phyloP scores from a whole-genome alignment of 2,888 invertebrate species.

The Xestia xanthographa region DNA sequence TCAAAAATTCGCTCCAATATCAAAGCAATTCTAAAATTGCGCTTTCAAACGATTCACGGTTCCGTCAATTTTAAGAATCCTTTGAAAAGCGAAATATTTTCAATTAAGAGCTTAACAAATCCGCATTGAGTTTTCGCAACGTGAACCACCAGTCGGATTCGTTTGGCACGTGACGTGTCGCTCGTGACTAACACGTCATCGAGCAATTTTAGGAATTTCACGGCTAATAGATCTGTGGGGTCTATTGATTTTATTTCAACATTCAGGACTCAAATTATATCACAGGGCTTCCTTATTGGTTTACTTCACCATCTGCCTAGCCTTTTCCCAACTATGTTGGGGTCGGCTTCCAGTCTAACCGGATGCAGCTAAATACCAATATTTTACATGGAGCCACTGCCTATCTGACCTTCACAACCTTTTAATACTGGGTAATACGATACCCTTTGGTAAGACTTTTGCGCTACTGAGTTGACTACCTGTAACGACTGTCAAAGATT shows the following conservation, averaged over 20 bases:
- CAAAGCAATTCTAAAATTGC: constrained; percentile 38
- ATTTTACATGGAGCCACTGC: no score
- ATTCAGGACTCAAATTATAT: neutral
- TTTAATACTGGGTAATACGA: no score
- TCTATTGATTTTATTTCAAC: constrained; percentile 8
- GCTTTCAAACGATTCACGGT: constrained; percentile 8
- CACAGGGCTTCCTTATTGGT: neutral
- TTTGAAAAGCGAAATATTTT: constrained; percentile 55
- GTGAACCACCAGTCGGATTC: constrained; percentile 34
- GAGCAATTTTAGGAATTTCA: constrained; percentile 46
- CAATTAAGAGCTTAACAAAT: constrained; percentile 55
- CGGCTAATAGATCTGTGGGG: neutral
- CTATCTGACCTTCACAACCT: no score
- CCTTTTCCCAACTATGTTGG: no score
- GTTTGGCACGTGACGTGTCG: constrained; percentile 49
- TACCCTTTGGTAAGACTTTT: no score
- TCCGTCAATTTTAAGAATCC: constrained; percentile 24
- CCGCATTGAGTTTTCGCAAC: constrained; percentile 40
- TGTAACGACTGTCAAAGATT: no score
- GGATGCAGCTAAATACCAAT: no score
- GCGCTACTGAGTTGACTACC: no score
- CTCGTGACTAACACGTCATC: constrained; percentile 19
- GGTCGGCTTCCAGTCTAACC: no score
- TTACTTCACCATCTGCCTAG: no score
- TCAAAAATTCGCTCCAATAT: constrained; percentile 3